Base-by-base conservation (phyloP, 1,140 invertebrate species). In the Zaprionus capensis region DNA sequence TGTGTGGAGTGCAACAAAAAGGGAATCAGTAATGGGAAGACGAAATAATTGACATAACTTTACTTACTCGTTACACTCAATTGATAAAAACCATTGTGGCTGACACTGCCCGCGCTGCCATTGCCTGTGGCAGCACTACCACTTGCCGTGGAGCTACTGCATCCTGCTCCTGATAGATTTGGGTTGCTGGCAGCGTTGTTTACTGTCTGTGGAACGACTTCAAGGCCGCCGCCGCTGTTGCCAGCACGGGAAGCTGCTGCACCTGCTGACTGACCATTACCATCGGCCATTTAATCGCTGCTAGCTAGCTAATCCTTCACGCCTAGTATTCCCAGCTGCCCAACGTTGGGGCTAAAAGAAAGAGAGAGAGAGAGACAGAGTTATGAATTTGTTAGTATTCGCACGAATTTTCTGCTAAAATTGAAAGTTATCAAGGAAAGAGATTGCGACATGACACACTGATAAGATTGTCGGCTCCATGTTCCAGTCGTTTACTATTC, bases 1-100 rank as follows among this genome's bases (percentile, higher is more conserved):
- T 98, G 81, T 98, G 80, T 5, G 22, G 51, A 17, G 20, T 38
- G 2, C 49, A 61, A 14, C 49, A 61, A 14, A 74, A 61, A 9
- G 11, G 11, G 31, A 56, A 11, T 11, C 12, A 31, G 28, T 5
- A 46, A 74, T 34, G 71, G 22, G 4, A 31, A 51, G 14, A 55
- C 4, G n/a, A 51, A 41, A 44, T 12, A 38, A 61, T 71, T 31
- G 9, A 4, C n/a, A 44, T 26, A 34, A 51, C 36, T 26, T 26
- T 34, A 87, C 91, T 93, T 46, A 93, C 92, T 93, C 83, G 92
- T 93, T 49, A 93, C 83, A 73, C 91, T 92, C 67, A 93, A 80
- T 76, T 93, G 92, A 86, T 93, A 87, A 81, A 86, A 91, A 67
- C 87, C 84, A 78, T 91, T 88, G 87, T 81, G 82, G 71, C 61